Evolutionary conservation across 2,113 vertebrate genomes (phyloP), one percentile per base, ranked within the genome.

Genomic region (Chroicocephalus ridibundus): DNA sequence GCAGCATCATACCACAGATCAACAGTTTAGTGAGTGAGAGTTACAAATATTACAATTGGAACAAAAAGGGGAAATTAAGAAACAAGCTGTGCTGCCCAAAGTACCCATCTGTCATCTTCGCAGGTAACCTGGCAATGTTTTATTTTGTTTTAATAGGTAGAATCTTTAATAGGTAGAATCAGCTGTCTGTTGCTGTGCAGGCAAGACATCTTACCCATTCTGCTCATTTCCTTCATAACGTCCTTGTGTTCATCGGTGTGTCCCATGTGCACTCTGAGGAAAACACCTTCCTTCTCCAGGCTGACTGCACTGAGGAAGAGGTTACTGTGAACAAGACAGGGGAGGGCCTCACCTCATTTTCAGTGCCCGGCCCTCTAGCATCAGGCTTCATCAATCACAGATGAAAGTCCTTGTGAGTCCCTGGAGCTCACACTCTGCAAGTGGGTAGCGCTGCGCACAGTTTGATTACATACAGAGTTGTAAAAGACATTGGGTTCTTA

Each of bases 171-270:
- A 52, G 31, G 16, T 47, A 47, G 51, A 71, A 51, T 54, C 71
- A 69, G 10, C 36, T 75, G 27, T 57, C 38, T 42, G 40, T 61
- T 64, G 11, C 51, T 76, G 8, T 82, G 57, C 75, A 65, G 61
- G 34, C 62, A 72, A 72, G 52, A 34, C 4, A 8, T 57, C 61
- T 77, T 27, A 40, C 40, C 40, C 27, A 7, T 75, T 69, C 82
- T 88, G 11, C 51, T 74, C 4, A 5, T 58, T 82, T 82, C n/a
- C 57, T 46, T 55, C 42, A 4, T 7, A 25, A 61, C 0, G 0
- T 61, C 58, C 36, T 29, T 16, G 47, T 46, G 47, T 72, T 47
- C 29, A 0, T 64, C 32, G 0, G 1, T 29, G 15, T 42, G 22
- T 55, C 61, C 40, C 70, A 5, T 7, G 52, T 27, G 62, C 11